Evolutionary conservation across 2,888 invertebrate genomes (phyloP).

Genomic region (Calameuta idolon): DNA sequence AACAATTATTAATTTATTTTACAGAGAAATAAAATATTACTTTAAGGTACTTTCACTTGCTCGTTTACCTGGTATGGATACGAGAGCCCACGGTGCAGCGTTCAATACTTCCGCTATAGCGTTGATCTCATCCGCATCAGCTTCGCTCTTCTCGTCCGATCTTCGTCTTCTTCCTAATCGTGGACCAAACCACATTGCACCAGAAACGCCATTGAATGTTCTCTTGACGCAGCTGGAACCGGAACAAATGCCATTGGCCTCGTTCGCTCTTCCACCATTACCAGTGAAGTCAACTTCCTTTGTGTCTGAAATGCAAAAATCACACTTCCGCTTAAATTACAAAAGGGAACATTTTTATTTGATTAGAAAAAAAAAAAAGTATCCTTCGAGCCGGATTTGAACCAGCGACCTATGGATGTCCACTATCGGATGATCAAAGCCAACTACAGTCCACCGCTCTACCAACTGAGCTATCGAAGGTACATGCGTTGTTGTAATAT

Average conservation of each 20-base stretch:
- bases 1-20: not conserved
- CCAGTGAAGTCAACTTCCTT: conserved; percentile 28
- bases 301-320: conserved; percentile 26
- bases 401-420: conserved; percentile 66
- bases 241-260: conserved; percentile 37
- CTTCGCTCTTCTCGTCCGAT: conserved; percentile 49
- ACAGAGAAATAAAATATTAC: not conserved
- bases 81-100: conserved; percentile 63
- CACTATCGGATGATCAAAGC: conserved; percentile 17
- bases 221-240: conserved; percentile 51
- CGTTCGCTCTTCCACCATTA: conserved; percentile 25
- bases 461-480: conserved; percentile 68
- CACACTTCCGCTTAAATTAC: not conserved
- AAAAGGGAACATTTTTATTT: not conserved
- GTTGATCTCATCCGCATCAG: conserved; percentile 55
- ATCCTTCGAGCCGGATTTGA: conserved; percentile 66
- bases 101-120: conserved; percentile 63
- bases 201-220: conserved; percentile 45
- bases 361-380: not conserved
- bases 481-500: not conserved
- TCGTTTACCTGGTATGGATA: conserved; percentile 62
- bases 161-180: conserved; percentile 70
- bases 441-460: conserved; percentile 68
- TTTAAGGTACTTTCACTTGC: not conserved
- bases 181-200: conserved; percentile 70